Base-by-base conservation (phyloP, 2,888 invertebrate species). In the Antheraea assamensis region DNA sequence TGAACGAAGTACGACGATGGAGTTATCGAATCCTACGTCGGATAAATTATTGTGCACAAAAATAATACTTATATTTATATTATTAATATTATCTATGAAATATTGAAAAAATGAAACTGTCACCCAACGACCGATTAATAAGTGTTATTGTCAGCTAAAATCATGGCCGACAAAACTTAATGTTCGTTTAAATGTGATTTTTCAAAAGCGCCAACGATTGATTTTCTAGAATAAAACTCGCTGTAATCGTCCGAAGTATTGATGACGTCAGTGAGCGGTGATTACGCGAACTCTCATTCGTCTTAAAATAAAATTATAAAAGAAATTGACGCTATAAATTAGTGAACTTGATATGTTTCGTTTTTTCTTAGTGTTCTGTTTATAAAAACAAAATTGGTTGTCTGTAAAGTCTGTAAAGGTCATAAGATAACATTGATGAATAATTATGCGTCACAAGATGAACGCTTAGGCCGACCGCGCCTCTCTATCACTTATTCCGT, bases 201-300 rank as follows among this genome's bases (percentile, higher is more conserved):
- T 79, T 76, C 75, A 80, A 79, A 84, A 82, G 74, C 81, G 80
- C 78, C 76, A 78, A 80, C 82, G 82, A 80, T 80, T 80, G 81
- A 81, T 80, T 78, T 85, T 80, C 81, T 76, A 76, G 77, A 70
- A 73, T 77, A 78, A 72, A 74, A 76, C 75, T 66, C 71, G 71
- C 31, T 76, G 80, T 83, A 84, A 87, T 84, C 82, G 82, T 79
- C 81, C 77, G 78, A 76, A 81, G 82, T 84, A 85, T 84, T 83
- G 81, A 84, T 77, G 81, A 78, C 80, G 80, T 76, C 81, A 77
- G 80, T 80, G 76, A 82, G 78, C 75, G 80, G 83, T 74, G 78
- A 82, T 80, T 77, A 76, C 73, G 75, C 74, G 76, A 78, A 81
- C 77, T 76, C 73, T 72, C 73, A 73, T 42, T 70, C 74, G 72